Conservation (phyloP, 2,888 invertebrate species). For the Pherbina coryleti region DNA sequence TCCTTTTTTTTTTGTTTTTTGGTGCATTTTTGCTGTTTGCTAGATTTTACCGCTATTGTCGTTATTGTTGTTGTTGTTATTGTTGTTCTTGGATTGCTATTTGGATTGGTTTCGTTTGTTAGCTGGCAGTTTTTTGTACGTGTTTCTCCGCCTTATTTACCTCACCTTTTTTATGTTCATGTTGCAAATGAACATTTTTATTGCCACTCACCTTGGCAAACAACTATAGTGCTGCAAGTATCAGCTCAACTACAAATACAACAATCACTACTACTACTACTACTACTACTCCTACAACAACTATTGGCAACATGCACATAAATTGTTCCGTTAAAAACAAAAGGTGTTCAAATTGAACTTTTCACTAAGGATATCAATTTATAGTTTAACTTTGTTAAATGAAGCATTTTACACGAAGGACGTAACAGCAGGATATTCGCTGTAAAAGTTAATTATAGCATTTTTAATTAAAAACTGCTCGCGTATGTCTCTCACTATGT, state of each 20-base stretch:
- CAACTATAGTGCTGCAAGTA: too few relatives aligned
- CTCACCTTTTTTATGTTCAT: conserved; percentile 19
- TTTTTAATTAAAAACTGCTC: too few relatives aligned
- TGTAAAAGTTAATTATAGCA: background rate
- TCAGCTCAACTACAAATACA: too few relatives aligned
- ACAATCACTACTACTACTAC: too few relatives aligned
- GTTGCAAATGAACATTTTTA: conserved; percentile 19
- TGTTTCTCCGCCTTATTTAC: background rate
- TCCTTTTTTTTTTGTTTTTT: too few relatives aligned
- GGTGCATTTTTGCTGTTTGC: too few relatives aligned
- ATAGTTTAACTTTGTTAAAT: conserved; percentile 15
- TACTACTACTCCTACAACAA: too few relatives aligned
- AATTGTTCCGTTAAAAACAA: background rate
- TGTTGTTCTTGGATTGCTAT: background rate
- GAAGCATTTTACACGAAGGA: conserved; percentile 3
- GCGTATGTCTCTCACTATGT: too few relatives aligned
- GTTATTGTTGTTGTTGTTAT: background rate
- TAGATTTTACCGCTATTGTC: background rate
- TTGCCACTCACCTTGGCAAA: background rate
- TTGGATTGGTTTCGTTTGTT: too few relatives aligned
- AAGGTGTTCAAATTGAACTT: conserved; percentile 15
- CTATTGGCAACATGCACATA: background rate
- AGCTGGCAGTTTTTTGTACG: too few relatives aligned
- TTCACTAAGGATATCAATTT: conserved; percentile 15
- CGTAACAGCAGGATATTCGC: background rate